Evolutionary conservation across 2,113 vertebrate species (phyloP).

Genomic region (Colaptes auratus): DNA sequence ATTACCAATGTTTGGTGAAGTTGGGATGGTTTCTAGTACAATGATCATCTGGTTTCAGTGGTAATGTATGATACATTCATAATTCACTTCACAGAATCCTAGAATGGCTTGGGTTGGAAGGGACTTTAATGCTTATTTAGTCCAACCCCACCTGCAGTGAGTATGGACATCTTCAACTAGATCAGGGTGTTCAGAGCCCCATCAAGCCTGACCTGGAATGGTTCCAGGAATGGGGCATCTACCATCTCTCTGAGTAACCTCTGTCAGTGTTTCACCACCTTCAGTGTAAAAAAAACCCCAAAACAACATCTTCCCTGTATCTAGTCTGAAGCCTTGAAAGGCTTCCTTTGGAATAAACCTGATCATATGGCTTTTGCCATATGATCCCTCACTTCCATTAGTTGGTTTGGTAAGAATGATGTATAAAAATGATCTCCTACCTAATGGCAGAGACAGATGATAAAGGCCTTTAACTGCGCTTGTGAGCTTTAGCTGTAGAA

Average conservation of each 20-base stretch:
- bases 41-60: not conserved
- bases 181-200: no score
- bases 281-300: no score
- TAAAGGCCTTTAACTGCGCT: constrained; percentile 33
- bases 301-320: no score
- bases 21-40: not conserved
- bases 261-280: no score
- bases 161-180: no score
- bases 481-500: not conserved
- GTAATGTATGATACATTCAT: not conserved
- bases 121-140: no score
- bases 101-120: no score
- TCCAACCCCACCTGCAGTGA: no score
- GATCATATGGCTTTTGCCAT: not conserved
- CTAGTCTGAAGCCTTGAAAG: not conserved
- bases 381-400: not conserved
- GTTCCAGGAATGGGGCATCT: no score
- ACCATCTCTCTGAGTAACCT: no score
- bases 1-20: not conserved
- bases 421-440: not conserved
- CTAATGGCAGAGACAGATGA: not conserved
- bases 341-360: not conserved
- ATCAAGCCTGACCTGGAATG: no score
- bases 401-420: not conserved
- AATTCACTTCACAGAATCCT: no score